Base-by-base conservation (phyloP, 2,888 invertebrate genomes). In the Steinernema carpocapsae region DNA sequence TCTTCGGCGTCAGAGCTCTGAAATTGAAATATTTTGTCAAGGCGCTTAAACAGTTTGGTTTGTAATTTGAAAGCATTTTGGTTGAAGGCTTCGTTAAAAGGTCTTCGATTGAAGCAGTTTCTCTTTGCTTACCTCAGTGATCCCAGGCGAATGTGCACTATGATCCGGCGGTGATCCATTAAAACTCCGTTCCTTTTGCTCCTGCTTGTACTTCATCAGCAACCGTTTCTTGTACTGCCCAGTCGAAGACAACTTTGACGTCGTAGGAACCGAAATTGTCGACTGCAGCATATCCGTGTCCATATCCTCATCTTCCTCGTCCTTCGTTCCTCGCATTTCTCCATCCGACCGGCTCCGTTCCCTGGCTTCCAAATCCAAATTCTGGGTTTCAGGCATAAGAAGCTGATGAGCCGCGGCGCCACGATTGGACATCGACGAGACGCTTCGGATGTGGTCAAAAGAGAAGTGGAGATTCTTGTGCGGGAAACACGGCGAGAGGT, bases 281-380 rank as follows among this genome's bases (percentile, higher is more conserved):
- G 84, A 84, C 43, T 80, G 80, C 26, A 77, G 59, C 51, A 76
- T 77, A 22, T 77, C 75, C 19, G 80, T 81, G 71, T 79, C 81
- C 75, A 82, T 79, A 6, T 74, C 75, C 56, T 83, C 83, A 24
- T 78, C 78, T 22, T 76, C 78, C 22, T 82, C 82, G 42, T 74
- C 77, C 19, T 51, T 72, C 26, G 72, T 14, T n/a, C 19, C 42
- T 42, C 82, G 77, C 83, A 85, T 84, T 72, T 87, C 87, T 24
- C 83, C 82, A 64, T 87, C 87, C 6, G 86, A 86, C 17, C 86
- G 81, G 52, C 83, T 83, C 14, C 87, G 80, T 64, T 85, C 87
- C 64, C 84, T 78, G 64, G 6, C 78, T 22, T 78, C 78, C 48
- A 51, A n/a, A 51, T 77, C 76, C 12, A 74, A 71, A 10, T 46